These are phyloP conservation scores for Oedothorax gibbosus DNA, from an alignment of 1,140 invertebrate species.

Conservation along the genomic window DNA sequence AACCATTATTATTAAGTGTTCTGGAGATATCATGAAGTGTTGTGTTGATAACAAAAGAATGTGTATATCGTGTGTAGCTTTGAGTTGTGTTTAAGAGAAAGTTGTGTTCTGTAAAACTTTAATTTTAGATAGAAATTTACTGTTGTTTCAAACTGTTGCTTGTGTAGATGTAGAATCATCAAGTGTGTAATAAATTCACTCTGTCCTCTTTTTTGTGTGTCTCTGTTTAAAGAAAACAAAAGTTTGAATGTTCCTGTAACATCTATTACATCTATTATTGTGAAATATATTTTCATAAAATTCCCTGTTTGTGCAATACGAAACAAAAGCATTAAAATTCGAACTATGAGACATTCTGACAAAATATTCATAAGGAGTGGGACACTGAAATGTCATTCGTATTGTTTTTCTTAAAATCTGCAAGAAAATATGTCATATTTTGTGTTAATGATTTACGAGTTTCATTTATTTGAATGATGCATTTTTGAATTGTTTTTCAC, in stretches of 20 bases:
- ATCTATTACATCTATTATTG: slow-evolving; percentile 10
- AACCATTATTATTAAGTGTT: neutral
- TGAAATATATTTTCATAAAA: slow-evolving; percentile 10
- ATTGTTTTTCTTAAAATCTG: slow-evolving; percentile 3
- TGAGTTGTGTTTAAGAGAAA: too few species aligned
- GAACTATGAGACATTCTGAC: neutral
- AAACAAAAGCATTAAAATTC: neutral
- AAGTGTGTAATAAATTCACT: slow-evolving; percentile 28
- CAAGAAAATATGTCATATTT: neutral
- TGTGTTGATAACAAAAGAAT: neutral
- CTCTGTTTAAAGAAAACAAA: slow-evolving; percentile 9
- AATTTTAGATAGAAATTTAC: slow-evolving; percentile 19
- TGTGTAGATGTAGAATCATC: slow-evolving; percentile 32
- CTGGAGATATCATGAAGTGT: neutral
- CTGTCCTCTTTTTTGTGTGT: slow-evolving; percentile 31
- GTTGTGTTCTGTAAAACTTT: neutral
- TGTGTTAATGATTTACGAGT: slow-evolving; percentile 8
- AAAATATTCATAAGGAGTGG: neutral
- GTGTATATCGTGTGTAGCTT: slow-evolving; percentile 2
- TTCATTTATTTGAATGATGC: slow-evolving; percentile 24
- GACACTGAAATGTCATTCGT: neutral
- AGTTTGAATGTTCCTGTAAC: slow-evolving; percentile 31
- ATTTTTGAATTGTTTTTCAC: slow-evolving; percentile 20
- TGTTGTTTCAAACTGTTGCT: slow-evolving; percentile 37
- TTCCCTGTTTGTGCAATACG: neutral